phyloP scores from a whole-genome alignment of 2,797 vertebrate species.

The Triplophysa yarkandensis region DNA sequence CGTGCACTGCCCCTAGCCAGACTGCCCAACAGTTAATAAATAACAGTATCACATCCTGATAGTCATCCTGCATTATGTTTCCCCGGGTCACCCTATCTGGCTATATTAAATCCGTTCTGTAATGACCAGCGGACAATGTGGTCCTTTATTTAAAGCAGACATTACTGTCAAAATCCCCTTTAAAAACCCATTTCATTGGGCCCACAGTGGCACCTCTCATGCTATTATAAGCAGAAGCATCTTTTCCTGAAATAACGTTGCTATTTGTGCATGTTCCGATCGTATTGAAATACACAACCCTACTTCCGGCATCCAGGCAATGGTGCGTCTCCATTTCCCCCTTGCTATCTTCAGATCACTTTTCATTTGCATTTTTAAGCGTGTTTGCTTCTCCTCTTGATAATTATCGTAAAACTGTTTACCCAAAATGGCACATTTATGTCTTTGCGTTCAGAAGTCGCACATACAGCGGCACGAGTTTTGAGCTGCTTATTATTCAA shows the following conservation, averaged over 20 bases:
- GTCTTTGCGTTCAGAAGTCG: constrained; percentile 6
- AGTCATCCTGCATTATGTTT: constrained; percentile 53
- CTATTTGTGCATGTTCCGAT: constrained; percentile 58
- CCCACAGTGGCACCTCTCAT: constrained; percentile 35
- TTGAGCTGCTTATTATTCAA: constrained; percentile 28
- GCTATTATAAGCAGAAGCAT: constrained; percentile 53
- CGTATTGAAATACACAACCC: constrained; percentile 61
- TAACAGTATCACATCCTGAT: constrained; percentile 59
- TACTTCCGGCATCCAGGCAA: constrained; percentile 20
- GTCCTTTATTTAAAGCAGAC: constrained; percentile 62
- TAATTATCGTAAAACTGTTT: constrained; percentile 66
- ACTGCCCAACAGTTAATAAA: background rate
- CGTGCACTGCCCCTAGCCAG: background rate
- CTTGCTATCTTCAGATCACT: constrained; percentile 46
- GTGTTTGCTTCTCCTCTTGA: constrained; percentile 43
- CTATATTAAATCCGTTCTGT: constrained; percentile 60
- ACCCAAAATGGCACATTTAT: constrained; percentile 46
- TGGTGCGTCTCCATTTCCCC: constrained; percentile 4
- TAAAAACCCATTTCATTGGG: constrained; percentile 44
- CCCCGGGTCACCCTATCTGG: constrained; percentile 54
- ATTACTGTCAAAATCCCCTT: constrained; percentile 58
- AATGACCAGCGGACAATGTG: constrained; percentile 49
- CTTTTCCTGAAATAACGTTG: constrained; percentile 58
- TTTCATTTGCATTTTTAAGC: constrained; percentile 60
- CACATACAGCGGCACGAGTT: constrained; percentile 4